Evolutionary conservation across 2,888 invertebrate species (phyloP).

Genomic region (Taphrorychus bicolor): DNA sequence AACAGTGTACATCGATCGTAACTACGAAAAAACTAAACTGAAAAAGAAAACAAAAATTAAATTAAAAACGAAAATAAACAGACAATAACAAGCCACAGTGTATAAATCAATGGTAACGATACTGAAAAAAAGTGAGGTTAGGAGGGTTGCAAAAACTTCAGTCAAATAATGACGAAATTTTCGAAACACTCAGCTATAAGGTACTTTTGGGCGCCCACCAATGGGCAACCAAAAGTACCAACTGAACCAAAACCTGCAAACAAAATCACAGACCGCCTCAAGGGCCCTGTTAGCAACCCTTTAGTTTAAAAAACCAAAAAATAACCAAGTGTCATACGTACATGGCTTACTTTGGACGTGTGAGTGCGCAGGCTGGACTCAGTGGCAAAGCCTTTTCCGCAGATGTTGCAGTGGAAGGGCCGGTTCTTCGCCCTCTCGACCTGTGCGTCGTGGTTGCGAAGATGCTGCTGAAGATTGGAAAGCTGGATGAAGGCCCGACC

Average conservation of each 20-base stretch:
- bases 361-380: slow-evolving; percentile 95
- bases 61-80: slow-evolving; percentile 29
- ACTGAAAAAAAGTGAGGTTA: slow-evolving; percentile 34
- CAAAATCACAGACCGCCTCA: background rate
- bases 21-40: slow-evolving; percentile 32
- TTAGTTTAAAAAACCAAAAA: slow-evolving; percentile 34
- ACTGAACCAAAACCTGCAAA: slow-evolving; percentile 3
- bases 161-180: too few species aligned
- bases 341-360: slow-evolving; percentile 93
- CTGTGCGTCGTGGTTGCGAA: slow-evolving; percentile 95
- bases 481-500: slow-evolving; percentile 96
- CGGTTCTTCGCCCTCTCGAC: slow-evolving; percentile 93
- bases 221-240: slow-evolving; percentile 8
- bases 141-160: too few species aligned
- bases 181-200: too few species aligned
- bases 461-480: slow-evolving; percentile 94
- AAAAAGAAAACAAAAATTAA: slow-evolving; percentile 39
- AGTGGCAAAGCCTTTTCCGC: slow-evolving; percentile 96
- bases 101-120: slow-evolving; percentile 43
- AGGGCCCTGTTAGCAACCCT: background rate
- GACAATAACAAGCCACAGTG: slow-evolving; percentile 36
- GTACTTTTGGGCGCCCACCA: background rate
- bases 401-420: slow-evolving; percentile 95
- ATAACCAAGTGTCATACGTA: slow-evolving; percentile 59
- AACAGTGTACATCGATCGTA: background rate